Base-by-base conservation (phyloP, 2,888 invertebrate genomes). In the Tipula lateralis region DNA sequence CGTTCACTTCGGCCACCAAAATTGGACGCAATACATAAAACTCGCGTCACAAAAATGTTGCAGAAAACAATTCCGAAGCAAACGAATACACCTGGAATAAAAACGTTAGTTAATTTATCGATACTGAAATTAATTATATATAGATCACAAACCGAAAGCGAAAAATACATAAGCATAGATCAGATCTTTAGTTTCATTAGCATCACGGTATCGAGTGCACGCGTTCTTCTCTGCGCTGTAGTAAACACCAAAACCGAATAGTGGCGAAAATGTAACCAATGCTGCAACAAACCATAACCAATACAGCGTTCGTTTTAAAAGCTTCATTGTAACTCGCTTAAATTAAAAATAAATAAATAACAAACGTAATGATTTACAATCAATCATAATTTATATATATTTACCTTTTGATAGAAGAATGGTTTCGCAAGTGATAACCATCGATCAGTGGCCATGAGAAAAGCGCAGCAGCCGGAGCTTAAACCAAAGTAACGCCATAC, bases 341-440 rank as follows among this genome's bases (percentile, higher is more conserved):
- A 91, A 44, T n/a, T 39, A 3, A n/a, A 44, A 91, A 87, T 86
- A 87, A 84, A 86, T 85, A 84, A 86, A 85, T 80, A 29, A 24
- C 29, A 34, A 81, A 84, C 30, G 13, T 66, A 80, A 32, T 16
- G 5, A 29, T 39, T n/a, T n/a, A n/a, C n/a, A n/a, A n/a, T 44
- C 80, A 29, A 80, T 66, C 4, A 81, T n/a, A 84, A 80, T 44
- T n/a, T 84, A 9, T 66, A 29, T n/a, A 84, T 9, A 29, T n/a
- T 29, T 85, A 96, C 96, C 94, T 96, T 96, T 89, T 96, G 96
- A 89, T 96, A 97, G 87, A 95, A 92, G 90, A 97, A 97, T 50
- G 96, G 96, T 87, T 95, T 92, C 12, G 96, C 96, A 87, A 97
- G 92, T 29, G 97, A 96, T 88, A 96, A 91, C 93, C 95, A 97